Conservation (phyloP, 2,797 vertebrate genomes). For the Eutrigla gurnardus region DNA sequence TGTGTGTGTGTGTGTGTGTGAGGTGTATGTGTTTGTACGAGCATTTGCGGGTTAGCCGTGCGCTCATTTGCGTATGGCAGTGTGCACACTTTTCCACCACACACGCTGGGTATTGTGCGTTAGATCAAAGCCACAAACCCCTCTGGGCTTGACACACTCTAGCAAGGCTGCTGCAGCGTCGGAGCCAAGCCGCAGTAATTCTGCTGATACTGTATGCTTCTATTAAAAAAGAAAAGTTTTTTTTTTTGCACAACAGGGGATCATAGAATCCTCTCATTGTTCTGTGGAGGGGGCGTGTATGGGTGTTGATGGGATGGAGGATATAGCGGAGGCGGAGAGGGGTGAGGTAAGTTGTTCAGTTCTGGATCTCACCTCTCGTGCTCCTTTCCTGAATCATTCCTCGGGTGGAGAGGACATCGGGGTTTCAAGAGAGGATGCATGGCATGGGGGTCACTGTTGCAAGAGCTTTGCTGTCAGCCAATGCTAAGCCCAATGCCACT, state of each 20-base stretch:
- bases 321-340: slow-evolving; percentile 29
- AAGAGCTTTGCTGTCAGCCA: slow-evolving; percentile 27
- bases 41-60: slow-evolving; percentile 26
- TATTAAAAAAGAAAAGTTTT: slow-evolving; percentile 65
- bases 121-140: slow-evolving; percentile 83
- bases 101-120: slow-evolving; percentile 77
- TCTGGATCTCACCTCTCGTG: slow-evolving; percentile 52
- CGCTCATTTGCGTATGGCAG: slow-evolving; percentile 58
- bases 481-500: slow-evolving; percentile 8
- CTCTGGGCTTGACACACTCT: slow-evolving; percentile 80
- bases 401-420: slow-evolving; percentile 28
- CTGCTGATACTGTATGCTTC: slow-evolving; percentile 81
- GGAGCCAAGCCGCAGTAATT: slow-evolving; percentile 72
- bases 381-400: slow-evolving; percentile 55
- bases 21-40: slow-evolving; percentile 32
- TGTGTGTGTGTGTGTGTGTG: slow-evolving; percentile 4
- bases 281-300: slow-evolving; percentile 53
- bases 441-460: slow-evolving; percentile 42
- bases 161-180: slow-evolving; percentile 73
- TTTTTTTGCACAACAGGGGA: slow-evolving; percentile 61
- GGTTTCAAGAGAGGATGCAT: slow-evolving; percentile 42
- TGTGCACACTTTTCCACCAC: slow-evolving; percentile 26
- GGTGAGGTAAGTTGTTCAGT: slow-evolving; percentile 59
- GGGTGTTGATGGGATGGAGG: slow-evolving; percentile 30
- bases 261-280: slow-evolving; percentile 72